Evolutionary conservation across 2,888 invertebrate species (phyloP).

Genomic region (Mamestra brassicae): DNA sequence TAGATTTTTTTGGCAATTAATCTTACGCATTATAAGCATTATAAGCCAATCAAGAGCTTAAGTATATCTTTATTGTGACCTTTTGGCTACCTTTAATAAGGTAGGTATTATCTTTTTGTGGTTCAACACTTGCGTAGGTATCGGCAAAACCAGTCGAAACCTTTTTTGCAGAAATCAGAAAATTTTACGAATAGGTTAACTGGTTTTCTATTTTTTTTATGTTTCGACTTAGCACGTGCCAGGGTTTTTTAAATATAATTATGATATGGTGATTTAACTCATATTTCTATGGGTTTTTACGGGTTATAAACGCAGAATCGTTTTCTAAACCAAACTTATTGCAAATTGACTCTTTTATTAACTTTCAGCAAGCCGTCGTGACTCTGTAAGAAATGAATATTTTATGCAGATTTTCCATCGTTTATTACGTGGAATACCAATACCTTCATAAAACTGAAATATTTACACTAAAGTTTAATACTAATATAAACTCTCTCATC

Average conservation of each 20-base stretch:
- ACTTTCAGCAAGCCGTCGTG: neutral
- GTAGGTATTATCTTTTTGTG: constrained; percentile 28
- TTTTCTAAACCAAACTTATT: too few relatives aligned
- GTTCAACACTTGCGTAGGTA: neutral
- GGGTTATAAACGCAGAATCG: neutral
- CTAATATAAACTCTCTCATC: neutral
- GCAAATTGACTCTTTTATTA: neutral
- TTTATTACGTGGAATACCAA: neutral
- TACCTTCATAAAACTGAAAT: neutral
- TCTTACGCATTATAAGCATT: neutral
- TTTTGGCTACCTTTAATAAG: constrained; percentile 26
- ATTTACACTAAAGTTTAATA: neutral
- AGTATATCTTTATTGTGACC: constrained; percentile 6
- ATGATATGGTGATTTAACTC: neutral
- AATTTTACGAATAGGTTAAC: constrained; percentile 39
- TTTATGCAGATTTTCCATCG: neutral
- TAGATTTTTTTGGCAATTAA: constrained; percentile 1
- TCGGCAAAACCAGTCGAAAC: neutral
- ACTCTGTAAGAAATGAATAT: neutral
- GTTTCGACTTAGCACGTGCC: constrained; percentile 14
- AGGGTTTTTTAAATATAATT: neutral
- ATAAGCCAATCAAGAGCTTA: constrained; percentile 16
- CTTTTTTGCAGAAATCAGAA: constrained; percentile 24
- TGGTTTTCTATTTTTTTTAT: constrained; percentile 23
- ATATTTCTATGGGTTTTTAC: neutral